phyloP scores from a whole-genome alignment of 2,113 vertebrate genomes.

The Myodes glareolus region DNA sequence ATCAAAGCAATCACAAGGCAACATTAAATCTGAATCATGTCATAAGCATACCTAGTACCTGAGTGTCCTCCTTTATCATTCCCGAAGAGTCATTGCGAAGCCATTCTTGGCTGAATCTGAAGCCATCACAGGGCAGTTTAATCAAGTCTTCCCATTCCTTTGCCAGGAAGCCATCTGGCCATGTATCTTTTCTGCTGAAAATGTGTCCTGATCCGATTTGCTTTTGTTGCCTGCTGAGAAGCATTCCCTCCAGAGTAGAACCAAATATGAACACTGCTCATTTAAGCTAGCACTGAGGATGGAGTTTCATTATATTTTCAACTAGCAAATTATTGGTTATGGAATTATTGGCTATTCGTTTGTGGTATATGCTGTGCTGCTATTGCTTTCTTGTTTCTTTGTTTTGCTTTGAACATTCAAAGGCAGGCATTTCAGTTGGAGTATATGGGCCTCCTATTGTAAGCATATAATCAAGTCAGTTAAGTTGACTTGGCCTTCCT shows the following conservation, averaged over 20 bases:
- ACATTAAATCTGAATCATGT: conserved; percentile 25
- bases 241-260: conserved; percentile 40
- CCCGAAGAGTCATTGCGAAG: conserved; percentile 49
- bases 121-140: conserved; percentile 75
- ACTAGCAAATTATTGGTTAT: background rate
- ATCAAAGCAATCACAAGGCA: conserved; percentile 25
- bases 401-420: conserved; percentile 69
- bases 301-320: conserved; percentile 73
- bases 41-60: conserved; percentile 49
- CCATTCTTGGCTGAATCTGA: conserved; percentile 32
- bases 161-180: conserved; percentile 80
- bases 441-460: background rate
- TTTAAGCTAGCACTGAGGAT: conserved; percentile 63
- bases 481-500: conserved; percentile 1
- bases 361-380: conserved; percentile 4
- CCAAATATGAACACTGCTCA: conserved; percentile 56
- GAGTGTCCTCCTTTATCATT: conserved; percentile 60
- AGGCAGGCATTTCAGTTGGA: conserved; percentile 9
- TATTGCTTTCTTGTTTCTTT: conserved; percentile 67
- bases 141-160: conserved; percentile 74
- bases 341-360: background rate
- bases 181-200: conserved; percentile 69
- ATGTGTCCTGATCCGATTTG: conserved; percentile 68
- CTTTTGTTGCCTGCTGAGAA: conserved; percentile 74
- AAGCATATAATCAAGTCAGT: conserved; percentile 37